phyloP scores from a whole-genome alignment of 2,888 invertebrate genomes.

The Dioctria rufipes region DNA sequence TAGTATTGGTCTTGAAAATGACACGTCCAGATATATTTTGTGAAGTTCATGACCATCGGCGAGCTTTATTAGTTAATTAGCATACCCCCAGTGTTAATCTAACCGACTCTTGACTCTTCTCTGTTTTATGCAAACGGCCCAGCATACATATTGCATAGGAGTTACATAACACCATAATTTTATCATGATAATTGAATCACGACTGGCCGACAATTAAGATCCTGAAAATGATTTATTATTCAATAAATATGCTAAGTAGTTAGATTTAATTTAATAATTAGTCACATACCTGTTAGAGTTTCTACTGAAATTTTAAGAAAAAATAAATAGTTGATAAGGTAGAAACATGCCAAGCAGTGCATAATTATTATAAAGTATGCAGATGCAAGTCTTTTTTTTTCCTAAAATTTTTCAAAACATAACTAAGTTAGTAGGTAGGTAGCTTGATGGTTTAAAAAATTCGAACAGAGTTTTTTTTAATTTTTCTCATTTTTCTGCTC shows the following conservation, averaged over 20 bases:
- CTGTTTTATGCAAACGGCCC: no score
- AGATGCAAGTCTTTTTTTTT: no score
- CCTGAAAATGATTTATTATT: slow-evolving; percentile 20
- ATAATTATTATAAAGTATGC: background rate
- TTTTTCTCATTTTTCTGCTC: no score
- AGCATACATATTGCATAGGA: no score
- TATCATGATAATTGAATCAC: slow-evolving; percentile 35
- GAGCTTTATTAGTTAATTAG: slow-evolving; percentile 5
- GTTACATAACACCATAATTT: background rate
- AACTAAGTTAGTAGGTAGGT: no score
- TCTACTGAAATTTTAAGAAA: background rate
- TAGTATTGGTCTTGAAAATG: slow-evolving; percentile 20
- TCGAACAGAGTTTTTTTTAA: no score
- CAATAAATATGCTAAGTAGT: background rate
- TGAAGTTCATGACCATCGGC: slow-evolving; percentile 13
- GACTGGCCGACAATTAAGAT: slow-evolving; percentile 26
- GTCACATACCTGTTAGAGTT: background rate
- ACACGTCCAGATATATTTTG: background rate
- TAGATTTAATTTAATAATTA: background rate
- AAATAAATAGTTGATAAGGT: background rate
- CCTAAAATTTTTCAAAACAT: no score
- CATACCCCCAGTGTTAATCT: background rate
- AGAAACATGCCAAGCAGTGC: background rate
- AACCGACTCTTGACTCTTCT: background rate
- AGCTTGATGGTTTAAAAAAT: no score